Evolutionary conservation across 1,140 invertebrate species (phyloP).

Genomic region (Nylanderia fulva): DNA sequence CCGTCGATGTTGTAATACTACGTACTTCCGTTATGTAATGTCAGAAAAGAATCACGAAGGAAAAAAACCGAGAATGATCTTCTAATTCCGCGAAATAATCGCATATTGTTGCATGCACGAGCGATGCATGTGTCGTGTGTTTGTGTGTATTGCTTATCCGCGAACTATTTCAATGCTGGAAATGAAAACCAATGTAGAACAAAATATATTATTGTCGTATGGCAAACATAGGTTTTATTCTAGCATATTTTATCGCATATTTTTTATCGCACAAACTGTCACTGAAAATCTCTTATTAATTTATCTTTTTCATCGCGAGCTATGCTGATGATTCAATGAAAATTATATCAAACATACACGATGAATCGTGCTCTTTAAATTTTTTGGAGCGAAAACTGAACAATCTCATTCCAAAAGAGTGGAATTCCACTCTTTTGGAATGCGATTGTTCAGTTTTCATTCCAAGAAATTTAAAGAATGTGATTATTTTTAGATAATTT

Average conservation of each 20-base stretch:
- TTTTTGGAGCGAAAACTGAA: too few species aligned
- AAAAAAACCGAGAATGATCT: conserved; percentile 28
- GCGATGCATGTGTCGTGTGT: too few species aligned
- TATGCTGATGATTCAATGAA: neutral
- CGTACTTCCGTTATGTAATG: conserved; percentile 33
- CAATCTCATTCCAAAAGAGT: too few species aligned
- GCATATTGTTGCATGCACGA: neutral
- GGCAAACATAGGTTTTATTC: neutral
- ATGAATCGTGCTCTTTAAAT: too few species aligned
- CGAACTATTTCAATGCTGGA: conserved; percentile 21
- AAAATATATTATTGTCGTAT: neutral
- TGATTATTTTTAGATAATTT: too few species aligned
- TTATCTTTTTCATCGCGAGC: neutral
- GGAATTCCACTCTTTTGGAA: too few species aligned
- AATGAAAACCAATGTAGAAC: conserved; percentile 28
- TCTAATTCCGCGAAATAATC: conserved; percentile 42
- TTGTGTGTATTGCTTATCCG: neutral
- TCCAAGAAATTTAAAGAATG: too few species aligned
- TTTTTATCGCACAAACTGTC: neutral
- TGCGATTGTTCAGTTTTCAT: too few species aligned
- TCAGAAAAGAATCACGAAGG: conserved; percentile 11
- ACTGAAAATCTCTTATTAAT: neutral
- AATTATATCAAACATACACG: neutral
- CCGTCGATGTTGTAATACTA: conserved; percentile 37
- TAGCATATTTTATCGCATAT: neutral